Base-by-base conservation (phyloP, 2,888 invertebrate species). In the Petrolisthes cinctipes region DNA sequence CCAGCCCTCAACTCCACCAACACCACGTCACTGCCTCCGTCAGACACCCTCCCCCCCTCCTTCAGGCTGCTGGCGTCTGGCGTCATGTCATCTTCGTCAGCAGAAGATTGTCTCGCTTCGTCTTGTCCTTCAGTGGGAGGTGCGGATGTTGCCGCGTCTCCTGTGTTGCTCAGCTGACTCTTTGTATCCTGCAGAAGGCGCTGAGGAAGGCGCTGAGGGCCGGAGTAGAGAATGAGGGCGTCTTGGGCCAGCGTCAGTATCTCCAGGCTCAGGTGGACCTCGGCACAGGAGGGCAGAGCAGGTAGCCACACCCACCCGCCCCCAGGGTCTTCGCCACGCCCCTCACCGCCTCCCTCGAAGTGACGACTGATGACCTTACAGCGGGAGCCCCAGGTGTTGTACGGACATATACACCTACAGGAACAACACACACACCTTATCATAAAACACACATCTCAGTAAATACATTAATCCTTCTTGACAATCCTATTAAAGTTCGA, bases 1-100 rank as follows among this genome's bases (percentile, higher is more conserved):
- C 98, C 98, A 68, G 96, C 95, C 11, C 95, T 94, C 79, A 99
- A 93, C 92, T 98, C 97, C 91, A 99, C 93, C 0, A 98, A 95
- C 94, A 99, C 95, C 93, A 98, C 51, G 20, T 88, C 88, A 4
- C 75, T 75, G 20, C 11, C 54, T 9, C 37, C 37, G 2, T 53
- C 37, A 37, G 37, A 37, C 5, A 57, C 5, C 5, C 20, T 9
- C 37, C 20, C 61, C 4, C n/a, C 80, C 37, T 37, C 37, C 61
- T 20, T 57, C 20, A 54, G 7, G 4, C 37, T 23, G 61, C 57
- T 80, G 9, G 6, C 20, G 20, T 11, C 20, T 6, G 78, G 37
- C 7, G 54, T 57, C 53, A 66, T 66, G 9, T 53, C 57, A 6
- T 11, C 51, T 56, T 51, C 53, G 11, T 37, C 37, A 37, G 37